phyloP scores from a whole-genome alignment of 2,888 invertebrate genomes.

The Malacosoma neustria region DNA sequence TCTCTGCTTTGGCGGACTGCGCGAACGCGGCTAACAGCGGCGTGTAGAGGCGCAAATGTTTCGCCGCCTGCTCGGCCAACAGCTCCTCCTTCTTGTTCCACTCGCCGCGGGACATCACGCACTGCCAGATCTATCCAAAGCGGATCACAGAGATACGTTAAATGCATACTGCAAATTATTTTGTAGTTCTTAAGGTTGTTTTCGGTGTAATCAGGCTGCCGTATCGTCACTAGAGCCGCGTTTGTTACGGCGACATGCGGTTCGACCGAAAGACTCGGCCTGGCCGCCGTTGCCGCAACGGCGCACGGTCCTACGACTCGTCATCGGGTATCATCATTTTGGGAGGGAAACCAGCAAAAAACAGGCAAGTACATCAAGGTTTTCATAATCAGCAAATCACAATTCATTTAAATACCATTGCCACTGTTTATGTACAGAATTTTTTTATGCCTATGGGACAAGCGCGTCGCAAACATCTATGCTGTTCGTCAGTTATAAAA shows the following conservation, averaged over 20 bases:
- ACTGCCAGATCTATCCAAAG: slow-evolving; percentile 86
- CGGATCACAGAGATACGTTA: slow-evolving; percentile 1
- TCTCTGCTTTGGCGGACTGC: slow-evolving; percentile 88
- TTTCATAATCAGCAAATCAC: no score
- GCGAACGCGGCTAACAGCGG: slow-evolving; percentile 91
- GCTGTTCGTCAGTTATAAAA: no score
- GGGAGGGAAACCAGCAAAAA: no score
- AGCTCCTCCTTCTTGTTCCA: slow-evolving; percentile 99
- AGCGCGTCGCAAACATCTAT: no score
- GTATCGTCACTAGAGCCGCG: slow-evolving; percentile 41
- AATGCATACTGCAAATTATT: not conserved
- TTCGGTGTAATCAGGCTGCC: slow-evolving; percentile 49
- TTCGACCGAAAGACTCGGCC: slow-evolving; percentile 44
- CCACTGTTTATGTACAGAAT: no score
- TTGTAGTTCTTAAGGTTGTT: fast-evolving
- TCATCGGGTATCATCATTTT: slow-evolving; percentile 72
- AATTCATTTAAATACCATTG: no score
- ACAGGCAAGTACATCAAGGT: no score
- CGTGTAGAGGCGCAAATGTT: slow-evolving; percentile 90
- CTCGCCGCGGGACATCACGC: slow-evolving; percentile 95
- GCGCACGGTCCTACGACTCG: slow-evolving; percentile 55
- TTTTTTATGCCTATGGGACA: no score
- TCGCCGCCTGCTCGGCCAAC: slow-evolving; percentile 95
- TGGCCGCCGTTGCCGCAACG: slow-evolving; percentile 20
- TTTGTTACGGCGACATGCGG: slow-evolving; percentile 19